Evolutionary conservation across 1,140 invertebrate genomes (phyloP), one percentile per base, ranked within the genome.

Genomic region (Ruditapes philippinarum): DNA sequence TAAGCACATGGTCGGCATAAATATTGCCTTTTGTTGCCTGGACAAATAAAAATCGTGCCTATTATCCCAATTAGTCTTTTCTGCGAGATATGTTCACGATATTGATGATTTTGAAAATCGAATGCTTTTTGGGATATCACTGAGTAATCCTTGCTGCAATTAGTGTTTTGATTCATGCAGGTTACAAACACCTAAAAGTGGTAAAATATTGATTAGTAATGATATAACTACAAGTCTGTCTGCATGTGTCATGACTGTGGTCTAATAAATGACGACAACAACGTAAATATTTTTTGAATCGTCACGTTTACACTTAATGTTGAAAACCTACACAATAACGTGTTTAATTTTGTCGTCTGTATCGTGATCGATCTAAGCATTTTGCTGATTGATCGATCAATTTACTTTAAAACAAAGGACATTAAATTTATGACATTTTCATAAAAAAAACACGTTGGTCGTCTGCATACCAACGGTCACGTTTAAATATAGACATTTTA

Each of bases 231-330:
- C 57, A 62, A 4, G 57, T 62, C 25, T 57, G 22, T 57, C 22
- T n/a, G 25, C 5, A 25, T 28, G 25, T 62, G 57, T 62, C 57
- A 62, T 62, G 57, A 62, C 19, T 62, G 57, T 28, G 57, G 57
- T 62, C 25, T 25, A 14, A 62, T 4, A n/a, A n/a, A 28, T 62
- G 57, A 28, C 25, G 57, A 62, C 7, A 62, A 62, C 7, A 25
- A 28, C 57, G 28, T 1, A 28, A n/a, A 62, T 14, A 28, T 19
- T 28, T n/a, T n/a, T n/a, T 28, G 25, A 62, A 28, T 1, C 57
- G 57, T 62, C 57, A 62, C n/a, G 57, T 19, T 62, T n/a, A 62
- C n/a, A 62, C 25, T 62, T 62, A n/a, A 62, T n/a, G 57, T 62
- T 28, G 1, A 62, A 28, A 28, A 62, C 28, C 25, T 25, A 62